Percentiles rank a stretch among this genome's conserved stretches.
Conservation (phyloP, 2,797 vertebrate species). For the Hipposideros larvatus region DNA sequence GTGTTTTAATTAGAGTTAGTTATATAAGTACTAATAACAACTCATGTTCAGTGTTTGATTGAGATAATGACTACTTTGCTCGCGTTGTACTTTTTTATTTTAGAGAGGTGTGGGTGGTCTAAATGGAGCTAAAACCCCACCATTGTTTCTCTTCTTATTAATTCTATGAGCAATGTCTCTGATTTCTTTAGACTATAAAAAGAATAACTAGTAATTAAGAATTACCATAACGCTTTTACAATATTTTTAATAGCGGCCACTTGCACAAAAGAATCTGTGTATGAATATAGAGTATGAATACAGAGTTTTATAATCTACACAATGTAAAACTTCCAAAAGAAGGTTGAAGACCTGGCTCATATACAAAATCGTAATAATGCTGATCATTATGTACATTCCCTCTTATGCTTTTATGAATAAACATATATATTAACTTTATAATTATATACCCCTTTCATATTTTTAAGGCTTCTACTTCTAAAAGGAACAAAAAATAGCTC, state of each 20-base stretch:
- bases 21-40: conserved; percentile 27
- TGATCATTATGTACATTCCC: neutral
- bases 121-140: conserved; percentile 61
- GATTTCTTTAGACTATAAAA: conserved; percentile 68
- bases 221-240: conserved; percentile 70
- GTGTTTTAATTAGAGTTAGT: conserved; percentile 61
- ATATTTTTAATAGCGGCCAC: conserved; percentile 32
- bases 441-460: conserved; percentile 43
- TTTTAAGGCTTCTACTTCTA: conserved; percentile 42
- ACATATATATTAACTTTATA: conserved; percentile 9
- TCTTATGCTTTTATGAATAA: conserved; percentile 62
- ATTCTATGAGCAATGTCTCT: conserved; percentile 64
- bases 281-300: neutral
- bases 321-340: conserved; percentile 47
- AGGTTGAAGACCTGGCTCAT: neutral
- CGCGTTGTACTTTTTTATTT: conserved; percentile 29
- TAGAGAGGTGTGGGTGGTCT: conserved; percentile 62
- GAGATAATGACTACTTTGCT: conserved; percentile 72
- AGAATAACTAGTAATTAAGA: conserved; percentile 71
- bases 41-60: conserved; percentile 34
- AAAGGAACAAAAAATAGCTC: neutral
- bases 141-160: conserved; percentile 66
- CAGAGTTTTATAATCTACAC: conserved; percentile 11
- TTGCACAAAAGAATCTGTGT: conserved; percentile 57
- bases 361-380: conserved; percentile 10